phyloP scores from a whole-genome alignment of 2,797 vertebrate genomes.

The Sorex maritimensis region DNA sequence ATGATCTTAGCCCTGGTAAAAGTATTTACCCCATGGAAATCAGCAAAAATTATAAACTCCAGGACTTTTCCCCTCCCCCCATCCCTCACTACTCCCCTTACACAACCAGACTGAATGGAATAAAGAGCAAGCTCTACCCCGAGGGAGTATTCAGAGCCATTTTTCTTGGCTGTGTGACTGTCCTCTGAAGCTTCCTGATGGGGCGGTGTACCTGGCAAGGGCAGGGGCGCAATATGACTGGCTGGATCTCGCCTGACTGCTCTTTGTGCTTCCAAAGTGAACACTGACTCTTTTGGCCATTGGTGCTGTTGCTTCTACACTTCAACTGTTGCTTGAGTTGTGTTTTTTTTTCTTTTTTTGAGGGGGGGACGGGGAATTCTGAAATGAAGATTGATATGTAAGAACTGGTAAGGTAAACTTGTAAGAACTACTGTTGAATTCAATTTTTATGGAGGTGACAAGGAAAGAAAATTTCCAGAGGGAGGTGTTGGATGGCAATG shows the following conservation, averaged over 20 bases:
- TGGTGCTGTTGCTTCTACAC: background rate
- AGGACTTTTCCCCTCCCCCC: background rate
- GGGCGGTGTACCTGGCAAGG: background rate
- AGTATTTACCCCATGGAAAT: background rate
- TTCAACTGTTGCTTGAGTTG: conserved; percentile 22
- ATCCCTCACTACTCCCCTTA: too few species aligned
- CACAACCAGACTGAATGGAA: background rate
- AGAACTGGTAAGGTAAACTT: background rate
- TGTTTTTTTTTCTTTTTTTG: background rate
- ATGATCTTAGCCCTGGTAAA: background rate
- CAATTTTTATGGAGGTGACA: background rate
- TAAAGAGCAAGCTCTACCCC: background rate
- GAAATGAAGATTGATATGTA: conserved; percentile 6
- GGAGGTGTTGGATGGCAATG: background rate
- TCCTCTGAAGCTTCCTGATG: background rate
- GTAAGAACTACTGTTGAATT: background rate
- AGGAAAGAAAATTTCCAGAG: background rate
- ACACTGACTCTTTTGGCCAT: background rate
- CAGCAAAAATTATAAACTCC: background rate
- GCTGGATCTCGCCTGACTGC: background rate
- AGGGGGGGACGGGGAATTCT: background rate
- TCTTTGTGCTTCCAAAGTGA: background rate
- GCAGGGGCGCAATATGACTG: background rate
- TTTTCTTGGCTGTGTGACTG: conserved; percentile 12
- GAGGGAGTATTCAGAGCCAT: background rate